These are phyloP conservation scores for Myotis findleyi DNA, from an alignment of 2,797 vertebrate genomes.

Conservation along the genomic window DNA sequence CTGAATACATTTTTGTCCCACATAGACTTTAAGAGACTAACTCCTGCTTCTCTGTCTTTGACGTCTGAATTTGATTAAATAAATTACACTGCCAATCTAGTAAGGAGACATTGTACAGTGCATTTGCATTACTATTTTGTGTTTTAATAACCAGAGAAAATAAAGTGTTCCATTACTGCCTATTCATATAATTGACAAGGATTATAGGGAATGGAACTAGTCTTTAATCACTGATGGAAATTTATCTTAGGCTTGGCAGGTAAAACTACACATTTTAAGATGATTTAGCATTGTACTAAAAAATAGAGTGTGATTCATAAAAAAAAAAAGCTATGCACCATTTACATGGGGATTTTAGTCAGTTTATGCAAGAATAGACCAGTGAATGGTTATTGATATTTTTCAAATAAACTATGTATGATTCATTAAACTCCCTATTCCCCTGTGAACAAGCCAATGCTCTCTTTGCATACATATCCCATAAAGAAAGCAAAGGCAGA, in stretches of 20 bases:
- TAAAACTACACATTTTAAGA: conserved; percentile 80
- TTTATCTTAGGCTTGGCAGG: conserved; percentile 82
- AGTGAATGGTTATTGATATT: conserved; percentile 87
- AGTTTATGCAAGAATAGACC: conserved; percentile 85
- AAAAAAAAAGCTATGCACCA: conserved; percentile 85
- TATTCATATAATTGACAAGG: conserved; percentile 82
- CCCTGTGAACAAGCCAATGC: conserved; percentile 79
- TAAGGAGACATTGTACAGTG: conserved; percentile 73
- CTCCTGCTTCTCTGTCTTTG: conserved; percentile 65
- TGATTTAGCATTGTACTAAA: conserved; percentile 81
- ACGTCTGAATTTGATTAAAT: conserved; percentile 80
- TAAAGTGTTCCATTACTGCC: conserved; percentile 77
- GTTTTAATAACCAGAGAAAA: conserved; percentile 84
- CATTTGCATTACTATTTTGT: conserved; percentile 82
- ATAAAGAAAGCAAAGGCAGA: conserved; percentile 80
- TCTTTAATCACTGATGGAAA: conserved; percentile 85
- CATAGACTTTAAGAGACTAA: conserved; percentile 6
- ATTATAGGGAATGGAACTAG: conserved; percentile 79
- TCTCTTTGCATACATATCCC: conserved; percentile 75
- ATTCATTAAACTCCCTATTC: conserved; percentile 87
- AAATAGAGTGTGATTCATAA: conserved; percentile 84
- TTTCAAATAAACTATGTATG: conserved; percentile 87
- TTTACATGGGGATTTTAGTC: conserved; percentile 85
- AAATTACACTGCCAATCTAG: conserved; percentile 79
- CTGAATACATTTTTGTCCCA: conserved; percentile 59